Percentiles rank a stretch among this genome's conserved stretches.
Conservation (phyloP, 2,113 vertebrate species). For the Pseudopipra pipra region DNA sequence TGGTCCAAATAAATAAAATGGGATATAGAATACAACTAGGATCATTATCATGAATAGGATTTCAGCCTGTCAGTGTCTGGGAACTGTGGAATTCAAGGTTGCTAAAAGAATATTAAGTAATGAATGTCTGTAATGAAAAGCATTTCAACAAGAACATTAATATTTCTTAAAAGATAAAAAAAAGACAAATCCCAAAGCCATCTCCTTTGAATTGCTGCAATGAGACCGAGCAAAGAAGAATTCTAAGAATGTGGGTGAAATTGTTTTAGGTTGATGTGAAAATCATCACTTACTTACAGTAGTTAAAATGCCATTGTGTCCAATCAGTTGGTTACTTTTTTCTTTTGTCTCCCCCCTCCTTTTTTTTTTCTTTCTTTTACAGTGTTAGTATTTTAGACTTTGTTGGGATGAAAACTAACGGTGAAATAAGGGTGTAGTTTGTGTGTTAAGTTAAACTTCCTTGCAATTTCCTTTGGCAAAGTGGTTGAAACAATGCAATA, state of each 20-base stretch:
- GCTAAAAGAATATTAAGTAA: slow-evolving; percentile 6
- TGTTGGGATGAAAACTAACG: background rate
- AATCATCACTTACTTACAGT: slow-evolving; percentile 33
- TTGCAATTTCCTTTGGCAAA: background rate
- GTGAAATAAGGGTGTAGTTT: background rate
- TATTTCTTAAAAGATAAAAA: slow-evolving; percentile 21
- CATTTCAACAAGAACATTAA: slow-evolving; percentile 46
- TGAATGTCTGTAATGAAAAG: slow-evolving; percentile 30
- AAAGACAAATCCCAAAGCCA: background rate
- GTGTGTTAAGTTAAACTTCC: background rate
- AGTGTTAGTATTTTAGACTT: background rate
- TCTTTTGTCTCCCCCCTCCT: background rate
- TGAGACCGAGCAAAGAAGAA: slow-evolving; percentile 10
- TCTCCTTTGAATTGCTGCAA: slow-evolving; percentile 1
- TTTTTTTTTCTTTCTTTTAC: background rate
- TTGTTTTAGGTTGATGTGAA: slow-evolving; percentile 36
- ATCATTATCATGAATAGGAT: background rate
- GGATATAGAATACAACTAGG: background rate
- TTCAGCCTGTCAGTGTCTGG: slow-evolving; percentile 11
- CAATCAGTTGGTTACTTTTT: background rate
- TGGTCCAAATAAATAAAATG: background rate
- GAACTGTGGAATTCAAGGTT: slow-evolving; percentile 32
- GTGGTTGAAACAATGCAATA: background rate
- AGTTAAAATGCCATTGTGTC: background rate
- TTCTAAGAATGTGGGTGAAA: slow-evolving; percentile 26